Evolutionary conservation across 2,888 invertebrate genomes (phyloP).

Genomic region (Girardia tigrina): DNA sequence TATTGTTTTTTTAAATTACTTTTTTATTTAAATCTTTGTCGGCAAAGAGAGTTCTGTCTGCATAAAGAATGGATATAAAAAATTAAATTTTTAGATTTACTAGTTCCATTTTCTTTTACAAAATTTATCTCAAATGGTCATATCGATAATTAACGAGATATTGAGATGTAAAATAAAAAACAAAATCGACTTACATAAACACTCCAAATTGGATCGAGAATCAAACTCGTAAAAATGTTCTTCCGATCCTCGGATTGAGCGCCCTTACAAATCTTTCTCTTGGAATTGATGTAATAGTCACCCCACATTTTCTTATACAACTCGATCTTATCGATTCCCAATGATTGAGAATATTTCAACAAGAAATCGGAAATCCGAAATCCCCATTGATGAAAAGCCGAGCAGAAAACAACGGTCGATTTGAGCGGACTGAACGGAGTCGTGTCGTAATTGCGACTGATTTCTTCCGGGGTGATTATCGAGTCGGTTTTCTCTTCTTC

Average conservation of each 20-base stretch:
- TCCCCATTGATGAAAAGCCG: slow-evolving; percentile 88
- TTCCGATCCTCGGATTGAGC: slow-evolving; percentile 65
- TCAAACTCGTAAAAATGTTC: slow-evolving; percentile 76
- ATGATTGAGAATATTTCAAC: slow-evolving; percentile 61
- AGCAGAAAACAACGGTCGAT: slow-evolving; percentile 89
- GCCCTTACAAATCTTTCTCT: slow-evolving; percentile 36
- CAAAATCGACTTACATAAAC: slow-evolving; percentile 60
- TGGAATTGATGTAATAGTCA: slow-evolving; percentile 70
- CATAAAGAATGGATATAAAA: too few species aligned
- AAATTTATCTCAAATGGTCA: too few species aligned
- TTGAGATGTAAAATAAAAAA: too few species aligned
- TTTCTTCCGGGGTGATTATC: neutral
- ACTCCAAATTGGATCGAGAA: slow-evolving; percentile 76
- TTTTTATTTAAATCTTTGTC: too few species aligned
- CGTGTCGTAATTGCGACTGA: neutral
- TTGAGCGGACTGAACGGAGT: slow-evolving; percentile 81
- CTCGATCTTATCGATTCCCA: slow-evolving; percentile 62
- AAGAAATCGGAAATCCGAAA: slow-evolving; percentile 62
- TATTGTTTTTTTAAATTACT: too few species aligned
- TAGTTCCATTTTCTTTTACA: too few species aligned
- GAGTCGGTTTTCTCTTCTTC: slow-evolving; percentile 60
- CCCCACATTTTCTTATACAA: slow-evolving; percentile 77
- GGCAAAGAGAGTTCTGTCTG: too few species aligned
- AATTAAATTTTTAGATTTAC: too few species aligned
- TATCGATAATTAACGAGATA: too few species aligned